phyloP scores from a whole-genome alignment of 1,140 invertebrate species.

The Trichomalopsis sarcophagae region DNA sequence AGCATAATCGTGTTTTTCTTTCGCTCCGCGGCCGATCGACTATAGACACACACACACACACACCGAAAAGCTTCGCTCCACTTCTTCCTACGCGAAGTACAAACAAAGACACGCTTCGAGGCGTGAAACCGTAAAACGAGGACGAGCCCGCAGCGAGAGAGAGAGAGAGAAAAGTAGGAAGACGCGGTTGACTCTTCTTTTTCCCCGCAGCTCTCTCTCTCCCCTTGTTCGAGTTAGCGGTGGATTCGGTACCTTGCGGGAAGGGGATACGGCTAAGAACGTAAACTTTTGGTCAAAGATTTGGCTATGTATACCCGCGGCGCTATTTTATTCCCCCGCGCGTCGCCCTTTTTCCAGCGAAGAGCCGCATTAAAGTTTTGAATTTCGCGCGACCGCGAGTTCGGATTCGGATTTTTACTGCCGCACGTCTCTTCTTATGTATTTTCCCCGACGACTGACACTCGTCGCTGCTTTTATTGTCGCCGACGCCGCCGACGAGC shows the following conservation, averaged over 20 bases:
- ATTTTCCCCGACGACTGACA: background rate
- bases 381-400: background rate
- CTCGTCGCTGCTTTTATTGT: background rate
- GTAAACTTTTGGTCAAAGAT: too few species aligned
- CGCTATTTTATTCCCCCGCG: too few species aligned
- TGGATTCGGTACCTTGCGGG: too few species aligned
- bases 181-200: too few species aligned
- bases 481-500: too few species aligned
- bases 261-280: too few species aligned
- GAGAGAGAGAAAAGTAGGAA: background rate
- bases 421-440: background rate
- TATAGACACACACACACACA: background rate
- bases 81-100: background rate
- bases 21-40: too few species aligned
- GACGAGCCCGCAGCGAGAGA: constrained; percentile 1
- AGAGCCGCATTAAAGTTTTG: background rate
- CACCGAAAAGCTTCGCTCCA: constrained; percentile 25
- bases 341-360: too few species aligned
- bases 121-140: constrained; percentile 18
- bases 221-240: background rate
- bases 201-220: too few species aligned
- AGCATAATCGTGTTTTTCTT: constrained; percentile 6
- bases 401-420: background rate
- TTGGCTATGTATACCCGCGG: too few species aligned
- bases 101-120: background rate